Base-by-base conservation (phyloP, 2,888 invertebrate genomes). In the Bursaphelenchus okinawaensis region DNA sequence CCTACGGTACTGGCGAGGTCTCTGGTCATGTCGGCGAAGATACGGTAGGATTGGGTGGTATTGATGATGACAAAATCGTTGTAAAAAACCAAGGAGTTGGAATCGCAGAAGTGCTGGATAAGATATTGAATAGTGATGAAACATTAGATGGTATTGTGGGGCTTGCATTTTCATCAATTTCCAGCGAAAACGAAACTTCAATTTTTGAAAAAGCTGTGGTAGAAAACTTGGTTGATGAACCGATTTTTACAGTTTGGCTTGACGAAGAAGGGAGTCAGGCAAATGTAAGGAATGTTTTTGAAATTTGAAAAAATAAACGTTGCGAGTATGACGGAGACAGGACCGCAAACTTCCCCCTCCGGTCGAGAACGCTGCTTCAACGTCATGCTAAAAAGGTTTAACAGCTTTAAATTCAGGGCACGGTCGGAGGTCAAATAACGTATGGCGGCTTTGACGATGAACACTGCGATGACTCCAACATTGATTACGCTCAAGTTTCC, bases 111-210 rank as follows among this genome's bases (percentile, higher is more conserved):
- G n/a, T 16, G n/a, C 12, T 40, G 3, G 40, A 40, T 4, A 40
- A 40, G n/a, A 1, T 6, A 4, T n/a, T 40, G 40, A 40, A 40
- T 40, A n/a, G n/a, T n/a, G n/a, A n/a, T n/a, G n/a, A n/a, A n/a
- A n/a, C n/a, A n/a, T n/a, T n/a, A n/a, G n/a, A n/a, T n/a, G 54
- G 57, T 8, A 56, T 56, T 19, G 31, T 56, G n/a, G 57, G 57
- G 7, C 57, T 56, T 19, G 57, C 57, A n/a, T 56, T 56, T 19
- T 9, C 16, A 6, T n/a, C 57, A 19, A 56, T 56, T 19, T 24
- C 57, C n/a, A 50, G 23, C 19, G 57, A 56, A 8, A 19, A 50
- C 19, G 57, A 50, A 7, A 24, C 23, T 50, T 50, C 57, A 8
- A 50, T 56, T 7, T 56, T 56, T 19, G 31, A 56, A 56, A 24